Conservation (phyloP, 2,888 invertebrate species). For the Vesta saturnalis region DNA sequence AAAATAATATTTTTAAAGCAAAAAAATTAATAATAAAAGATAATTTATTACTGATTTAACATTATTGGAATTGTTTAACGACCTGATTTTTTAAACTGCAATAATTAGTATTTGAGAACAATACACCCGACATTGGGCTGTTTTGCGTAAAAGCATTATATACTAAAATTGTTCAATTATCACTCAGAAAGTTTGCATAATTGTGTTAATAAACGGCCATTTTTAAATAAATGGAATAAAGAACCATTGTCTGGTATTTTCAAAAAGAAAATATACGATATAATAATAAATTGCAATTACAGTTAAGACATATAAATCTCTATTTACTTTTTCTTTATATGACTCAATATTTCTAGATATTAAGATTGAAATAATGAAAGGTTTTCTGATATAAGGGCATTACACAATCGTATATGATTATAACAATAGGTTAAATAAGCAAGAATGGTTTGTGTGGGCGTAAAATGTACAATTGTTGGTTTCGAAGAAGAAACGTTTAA, state of each 20-base stretch:
- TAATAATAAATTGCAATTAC: slow-evolving; percentile 25
- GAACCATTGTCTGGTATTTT: background rate
- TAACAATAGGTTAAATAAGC: slow-evolving; percentile 46
- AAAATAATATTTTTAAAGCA: no score
- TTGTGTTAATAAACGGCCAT: no score
- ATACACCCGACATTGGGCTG: no score
- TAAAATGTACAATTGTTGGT: slow-evolving; percentile 41
- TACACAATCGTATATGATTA: slow-evolving; percentile 44
- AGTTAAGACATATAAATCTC: slow-evolving; percentile 18
- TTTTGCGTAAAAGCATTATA: no score
- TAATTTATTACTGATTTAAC: no score
- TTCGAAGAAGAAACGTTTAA: slow-evolving; percentile 43
- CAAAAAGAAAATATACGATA: background rate
- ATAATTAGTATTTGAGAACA: no score
- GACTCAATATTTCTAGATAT: slow-evolving; percentile 26
- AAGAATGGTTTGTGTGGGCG: slow-evolving; percentile 37
- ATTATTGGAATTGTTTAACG: no score
- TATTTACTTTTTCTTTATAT: slow-evolving; percentile 17
- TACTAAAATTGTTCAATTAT: no score
- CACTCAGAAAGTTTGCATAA: no score
- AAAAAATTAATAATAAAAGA: no score
- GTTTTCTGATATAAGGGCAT: slow-evolving; percentile 40
- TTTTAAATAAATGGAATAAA: background rate
- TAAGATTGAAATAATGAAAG: slow-evolving; percentile 34
- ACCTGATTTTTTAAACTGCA: no score